phyloP scores from a whole-genome alignment of 2,888 invertebrate species.

The Prosopocoilus inquinatus region DNA sequence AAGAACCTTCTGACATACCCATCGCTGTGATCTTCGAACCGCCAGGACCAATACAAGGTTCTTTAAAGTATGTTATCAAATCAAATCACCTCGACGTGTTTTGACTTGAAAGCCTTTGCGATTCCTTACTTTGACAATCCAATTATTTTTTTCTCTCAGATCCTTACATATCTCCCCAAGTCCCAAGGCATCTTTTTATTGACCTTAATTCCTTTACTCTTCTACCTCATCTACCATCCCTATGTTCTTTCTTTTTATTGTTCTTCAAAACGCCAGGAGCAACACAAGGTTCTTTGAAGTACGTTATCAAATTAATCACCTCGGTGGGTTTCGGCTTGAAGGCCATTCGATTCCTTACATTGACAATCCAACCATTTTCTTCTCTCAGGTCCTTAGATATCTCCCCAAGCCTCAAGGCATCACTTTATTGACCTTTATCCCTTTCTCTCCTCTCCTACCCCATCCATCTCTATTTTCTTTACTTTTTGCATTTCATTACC shows the following conservation, averaged over 20 bases:
- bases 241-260: too few species aligned
- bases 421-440: too few species aligned
- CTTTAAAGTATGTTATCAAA: slow-evolving; percentile 54
- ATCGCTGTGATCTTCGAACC: slow-evolving; percentile 68
- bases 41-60: slow-evolving; percentile 51
- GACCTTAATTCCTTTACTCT: too few species aligned
- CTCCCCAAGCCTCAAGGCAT: too few species aligned
- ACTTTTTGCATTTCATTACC: too few species aligned
- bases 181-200: too few species aligned
- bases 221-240: too few species aligned
- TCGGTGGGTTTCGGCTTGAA: neutral
- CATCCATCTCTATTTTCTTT: neutral
- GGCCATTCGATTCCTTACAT: neutral
- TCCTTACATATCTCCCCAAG: too few species aligned
- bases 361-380: neutral
- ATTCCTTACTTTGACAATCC: neutral
- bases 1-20: slow-evolving; percentile 64
- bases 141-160: too few species aligned
- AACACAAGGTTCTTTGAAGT: slow-evolving; percentile 55
- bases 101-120: neutral
- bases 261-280: slow-evolving; percentile 62
- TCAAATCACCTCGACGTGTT: slow-evolving; percentile 7
- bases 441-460: too few species aligned
- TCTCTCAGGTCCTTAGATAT: too few species aligned
- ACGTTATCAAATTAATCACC: slow-evolving; percentile 34